Percentiles rank a stretch among this genome's conserved stretches.
Conservation (phyloP, 2,113 vertebrate genomes). For the Alethe diademata region DNA sequence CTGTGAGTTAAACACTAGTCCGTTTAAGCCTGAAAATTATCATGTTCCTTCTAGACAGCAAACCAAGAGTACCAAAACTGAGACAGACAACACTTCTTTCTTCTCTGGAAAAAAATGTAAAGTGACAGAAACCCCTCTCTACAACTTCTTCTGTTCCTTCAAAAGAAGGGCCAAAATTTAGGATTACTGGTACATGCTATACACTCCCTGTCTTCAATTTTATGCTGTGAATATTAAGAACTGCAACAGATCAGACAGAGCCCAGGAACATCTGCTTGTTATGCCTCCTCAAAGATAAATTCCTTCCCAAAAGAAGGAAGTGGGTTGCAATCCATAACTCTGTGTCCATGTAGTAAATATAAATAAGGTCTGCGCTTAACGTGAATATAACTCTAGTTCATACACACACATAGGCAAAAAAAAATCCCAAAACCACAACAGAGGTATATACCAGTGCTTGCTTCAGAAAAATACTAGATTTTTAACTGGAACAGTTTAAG, state of each 20-base stretch:
- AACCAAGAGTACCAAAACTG: neutral
- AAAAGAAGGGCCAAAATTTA: neutral
- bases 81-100: neutral
- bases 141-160: neutral
- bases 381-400: neutral
- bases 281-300: neutral
- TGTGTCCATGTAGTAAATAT: neutral
- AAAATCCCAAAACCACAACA: neutral
- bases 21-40: rapidly evolving
- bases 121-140: neutral
- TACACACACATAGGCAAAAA: rapidly evolving
- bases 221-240: neutral
- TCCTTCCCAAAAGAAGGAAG: neutral
- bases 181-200: neutral
- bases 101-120: neutral
- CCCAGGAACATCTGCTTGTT: neutral
- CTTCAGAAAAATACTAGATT: neutral
- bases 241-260: neutral
- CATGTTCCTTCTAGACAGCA: neutral
- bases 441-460: neutral
- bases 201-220: neutral
- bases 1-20: neutral
- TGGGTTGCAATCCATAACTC: neutral
- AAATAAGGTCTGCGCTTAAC: neutral
- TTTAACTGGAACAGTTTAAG: neutral